phyloP scores from a whole-genome alignment of 2,113 vertebrate genomes.

The Heptranchias perlo region DNA sequence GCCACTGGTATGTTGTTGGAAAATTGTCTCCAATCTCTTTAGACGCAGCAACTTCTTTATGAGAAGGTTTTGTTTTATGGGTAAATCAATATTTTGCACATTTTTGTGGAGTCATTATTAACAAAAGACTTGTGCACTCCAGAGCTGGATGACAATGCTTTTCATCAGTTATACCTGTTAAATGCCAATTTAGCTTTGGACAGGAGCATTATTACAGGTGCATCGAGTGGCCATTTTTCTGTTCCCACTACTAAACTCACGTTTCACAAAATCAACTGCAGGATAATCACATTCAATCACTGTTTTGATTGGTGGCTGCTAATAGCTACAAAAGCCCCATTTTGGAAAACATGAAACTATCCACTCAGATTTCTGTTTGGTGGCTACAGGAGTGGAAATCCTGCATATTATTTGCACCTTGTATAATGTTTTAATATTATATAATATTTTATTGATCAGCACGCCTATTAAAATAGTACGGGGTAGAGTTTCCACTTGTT shows the following conservation, averaged over 20 bases:
- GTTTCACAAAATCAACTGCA: too few relatives aligned
- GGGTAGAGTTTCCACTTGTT: too few relatives aligned
- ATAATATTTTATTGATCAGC: too few relatives aligned
- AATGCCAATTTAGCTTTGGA: neutral
- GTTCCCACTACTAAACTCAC: neutral
- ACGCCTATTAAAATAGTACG: too few relatives aligned
- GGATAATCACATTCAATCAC: too few relatives aligned
- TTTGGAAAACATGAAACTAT: too few relatives aligned
- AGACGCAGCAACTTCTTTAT: neutral
- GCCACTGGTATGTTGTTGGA: neutral
- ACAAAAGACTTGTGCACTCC: neutral
- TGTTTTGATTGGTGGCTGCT: too few relatives aligned
- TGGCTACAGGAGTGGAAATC: too few relatives aligned
- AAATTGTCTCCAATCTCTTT: neutral
- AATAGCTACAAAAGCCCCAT: too few relatives aligned
- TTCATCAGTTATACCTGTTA: neutral
- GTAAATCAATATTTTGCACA: neutral
- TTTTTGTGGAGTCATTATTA: neutral
- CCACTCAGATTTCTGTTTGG: too few relatives aligned
- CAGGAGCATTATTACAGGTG: neutral
- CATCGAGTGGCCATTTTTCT: neutral
- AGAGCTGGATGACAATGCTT: neutral
- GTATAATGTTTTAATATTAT: too few relatives aligned
- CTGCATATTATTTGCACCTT: too few relatives aligned
- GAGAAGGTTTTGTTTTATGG: neutral